Evolutionary conservation across 2,888 invertebrate species (phyloP), one percentile per base, ranked within the genome.

Genomic region (Elegia similella): DNA sequence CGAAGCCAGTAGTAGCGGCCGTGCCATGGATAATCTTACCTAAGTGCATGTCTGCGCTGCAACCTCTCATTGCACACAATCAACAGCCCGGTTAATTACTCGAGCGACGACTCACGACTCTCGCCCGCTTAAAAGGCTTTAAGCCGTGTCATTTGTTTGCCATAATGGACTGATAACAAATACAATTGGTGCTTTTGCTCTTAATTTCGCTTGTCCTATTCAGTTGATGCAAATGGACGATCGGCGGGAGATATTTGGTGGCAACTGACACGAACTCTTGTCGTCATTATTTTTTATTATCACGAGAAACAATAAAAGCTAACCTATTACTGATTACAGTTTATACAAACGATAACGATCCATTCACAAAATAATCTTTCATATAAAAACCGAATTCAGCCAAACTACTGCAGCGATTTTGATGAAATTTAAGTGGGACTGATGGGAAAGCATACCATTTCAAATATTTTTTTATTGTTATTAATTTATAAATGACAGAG

Each of bases 121-220:
- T 73, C 78, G 73, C 76, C 68, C 78, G 74, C 78, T 84, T 89
- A 86, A 89, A 90, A 88, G 85, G 86, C 82, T 87, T 88, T 85
- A 88, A 88, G 81, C 81, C 76, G 80, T 75, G 79, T 84, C 88
- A 87, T 88, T 88, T 86, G 83, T 86, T 86, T 76, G 76, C 69
- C 79, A 84, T 90, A 88, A 88, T 89, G 88, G 88, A 85, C 83
- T 83, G 89, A 89, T 89, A 87, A 86, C 80, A 72, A 77, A 82
- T 77, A 83, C 79, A 77, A 81, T 81, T 82, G 77, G 67, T 67
- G 63, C 69, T 70, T 72, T 72, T 73, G 74, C 69, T 75, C 73
- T 75, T 70, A 70, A 76, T 74, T 76, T 68, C 69, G 68, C 65
- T 67, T 57, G 65, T 69, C 65, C 62, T 66, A 62, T 62, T 62